Evolutionary conservation across 2,888 invertebrate genomes (phyloP).

Genomic region (Acleris holmiana): DNA sequence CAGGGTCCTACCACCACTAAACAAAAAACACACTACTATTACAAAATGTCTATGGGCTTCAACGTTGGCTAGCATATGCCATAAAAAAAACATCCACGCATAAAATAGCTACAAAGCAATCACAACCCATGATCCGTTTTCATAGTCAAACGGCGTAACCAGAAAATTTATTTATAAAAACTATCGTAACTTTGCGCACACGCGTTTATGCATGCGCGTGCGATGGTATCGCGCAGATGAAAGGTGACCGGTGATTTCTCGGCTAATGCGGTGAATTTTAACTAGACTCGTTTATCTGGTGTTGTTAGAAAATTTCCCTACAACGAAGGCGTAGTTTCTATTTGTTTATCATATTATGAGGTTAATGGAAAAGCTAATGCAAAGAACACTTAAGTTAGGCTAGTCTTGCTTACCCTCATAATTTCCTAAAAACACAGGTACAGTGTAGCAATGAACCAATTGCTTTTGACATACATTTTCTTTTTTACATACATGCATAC

Average conservation of each 20-base stretch:
- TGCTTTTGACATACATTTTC: too few relatives aligned
- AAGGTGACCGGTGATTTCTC: constrained; percentile 40
- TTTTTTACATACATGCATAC: too few relatives aligned
- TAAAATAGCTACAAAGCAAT: neutral
- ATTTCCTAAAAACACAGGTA: too few relatives aligned
- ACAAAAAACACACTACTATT: too few relatives aligned
- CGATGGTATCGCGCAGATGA: constrained; percentile 42
- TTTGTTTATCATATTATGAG: too few relatives aligned
- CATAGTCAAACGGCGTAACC: constrained; percentile 20
- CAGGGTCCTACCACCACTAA: too few relatives aligned
- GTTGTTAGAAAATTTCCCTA: neutral
- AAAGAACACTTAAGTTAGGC: neutral
- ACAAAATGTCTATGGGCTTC: too few relatives aligned
- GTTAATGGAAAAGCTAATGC: neutral
- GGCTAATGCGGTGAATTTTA: constrained; percentile 33
- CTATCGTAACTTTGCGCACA: constrained; percentile 8
- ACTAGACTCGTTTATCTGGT: constrained; percentile 15
- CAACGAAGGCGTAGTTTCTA: neutral
- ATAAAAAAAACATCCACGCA: neutral
- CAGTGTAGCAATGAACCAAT: too few relatives aligned
- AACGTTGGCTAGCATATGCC: too few relatives aligned
- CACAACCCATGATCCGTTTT: neutral
- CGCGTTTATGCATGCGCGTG: constrained; percentile 36
- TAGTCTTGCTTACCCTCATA: too few relatives aligned
- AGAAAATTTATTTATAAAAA: constrained; percentile 25